Conservation (phyloP, 2,888 invertebrate genomes). For the Tanytarsus gracilentus region DNA sequence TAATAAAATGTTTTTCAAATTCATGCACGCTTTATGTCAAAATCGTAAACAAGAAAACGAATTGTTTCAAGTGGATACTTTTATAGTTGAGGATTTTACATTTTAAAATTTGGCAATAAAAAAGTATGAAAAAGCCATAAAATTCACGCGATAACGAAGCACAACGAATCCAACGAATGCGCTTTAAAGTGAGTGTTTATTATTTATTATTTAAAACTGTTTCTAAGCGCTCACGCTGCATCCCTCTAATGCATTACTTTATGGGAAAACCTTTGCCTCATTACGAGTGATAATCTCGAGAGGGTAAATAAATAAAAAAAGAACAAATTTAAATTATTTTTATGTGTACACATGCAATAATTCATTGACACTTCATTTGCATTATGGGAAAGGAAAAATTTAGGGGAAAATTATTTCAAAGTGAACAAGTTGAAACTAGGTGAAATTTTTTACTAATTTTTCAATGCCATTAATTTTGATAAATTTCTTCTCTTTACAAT, state of each 20-base stretch:
- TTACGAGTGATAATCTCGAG: not conserved
- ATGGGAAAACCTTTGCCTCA: too few species aligned
- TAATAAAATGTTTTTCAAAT: not conserved
- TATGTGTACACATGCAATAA: constrained; percentile 24
- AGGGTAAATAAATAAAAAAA: constrained; percentile 21
- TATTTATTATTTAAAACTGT: constrained; percentile 23
- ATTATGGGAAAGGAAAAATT: too few species aligned
- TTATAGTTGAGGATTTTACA: not conserved
- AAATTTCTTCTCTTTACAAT: not conserved
- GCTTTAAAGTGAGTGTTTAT: constrained; percentile 27
- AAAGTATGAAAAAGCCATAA: constrained; percentile 1
- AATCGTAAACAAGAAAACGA: too few species aligned
- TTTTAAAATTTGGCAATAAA: not conserved
- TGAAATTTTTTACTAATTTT: too few species aligned
- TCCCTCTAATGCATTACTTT: too few species aligned
- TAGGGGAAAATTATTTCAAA: too few species aligned
- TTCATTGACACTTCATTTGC: constrained; percentile 26
- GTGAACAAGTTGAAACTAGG: too few species aligned
- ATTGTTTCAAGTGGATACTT: not conserved
- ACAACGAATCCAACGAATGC: constrained; percentile 9
- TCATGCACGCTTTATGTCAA: too few species aligned
- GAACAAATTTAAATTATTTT: constrained; percentile 11
- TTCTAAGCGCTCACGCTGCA: too few species aligned
- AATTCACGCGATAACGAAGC: constrained; percentile 22
- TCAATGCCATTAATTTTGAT: too few species aligned